phyloP scores from a whole-genome alignment of 2,113 vertebrate species.

The Platysternon megacephalum region DNA sequence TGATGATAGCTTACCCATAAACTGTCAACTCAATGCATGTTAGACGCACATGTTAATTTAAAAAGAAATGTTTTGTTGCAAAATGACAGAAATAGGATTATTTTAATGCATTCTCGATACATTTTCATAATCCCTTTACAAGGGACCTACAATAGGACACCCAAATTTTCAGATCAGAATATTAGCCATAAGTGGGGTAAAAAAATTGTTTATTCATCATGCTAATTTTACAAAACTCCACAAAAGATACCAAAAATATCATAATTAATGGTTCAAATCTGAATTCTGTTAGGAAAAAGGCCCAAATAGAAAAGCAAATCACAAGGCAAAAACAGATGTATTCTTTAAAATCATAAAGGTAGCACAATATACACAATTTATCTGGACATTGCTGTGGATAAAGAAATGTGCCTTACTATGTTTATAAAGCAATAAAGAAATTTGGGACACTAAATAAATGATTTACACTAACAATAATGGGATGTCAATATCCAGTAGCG shows the following conservation, averaged over 20 bases:
- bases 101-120: conserved; percentile 45
- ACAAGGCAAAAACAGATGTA: not conserved
- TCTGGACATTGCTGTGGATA: not conserved
- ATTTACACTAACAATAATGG: not conserved
- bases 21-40: conserved; percentile 75
- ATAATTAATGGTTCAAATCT: not conserved
- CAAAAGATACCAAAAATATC: not conserved
- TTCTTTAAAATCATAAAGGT: not conserved
- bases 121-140: conserved; percentile 54
- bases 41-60: conserved; percentile 79
- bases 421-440: conserved; percentile 7
- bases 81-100: conserved; percentile 72
- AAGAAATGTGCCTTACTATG: not conserved
- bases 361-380: not conserved
- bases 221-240: not conserved
- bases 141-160: not conserved
- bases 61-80: conserved; percentile 73
- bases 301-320: not conserved
- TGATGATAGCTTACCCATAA: conserved; percentile 83
- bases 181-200: not conserved
- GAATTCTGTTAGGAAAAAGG: not conserved
- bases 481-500: not conserved
- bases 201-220: not conserved
- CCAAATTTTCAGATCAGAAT: not conserved
- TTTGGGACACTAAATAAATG: conserved; percentile 30